Conservation (phyloP, 2,888 invertebrate species). For the Cybosia mesomella region DNA sequence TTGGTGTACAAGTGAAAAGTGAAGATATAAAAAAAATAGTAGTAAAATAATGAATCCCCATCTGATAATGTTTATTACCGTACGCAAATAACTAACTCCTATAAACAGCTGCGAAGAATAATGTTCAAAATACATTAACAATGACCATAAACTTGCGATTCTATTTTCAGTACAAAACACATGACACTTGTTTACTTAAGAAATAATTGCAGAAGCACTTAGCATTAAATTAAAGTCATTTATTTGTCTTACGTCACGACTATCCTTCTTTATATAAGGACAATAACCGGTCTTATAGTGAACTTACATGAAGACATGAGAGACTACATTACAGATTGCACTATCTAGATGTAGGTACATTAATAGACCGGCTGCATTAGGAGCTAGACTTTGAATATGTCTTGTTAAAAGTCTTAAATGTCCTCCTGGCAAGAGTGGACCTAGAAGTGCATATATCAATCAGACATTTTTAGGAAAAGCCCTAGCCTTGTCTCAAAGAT, state of each 20-base stretch:
- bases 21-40: not conserved
- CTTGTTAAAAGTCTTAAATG: no score
- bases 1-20: not conserved
- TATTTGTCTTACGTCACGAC: conserved; percentile 11
- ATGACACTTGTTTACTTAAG: not conserved
- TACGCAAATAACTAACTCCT: not conserved
- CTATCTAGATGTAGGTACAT: no score
- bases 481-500: no score
- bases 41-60: not conserved
- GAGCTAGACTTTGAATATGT: no score
- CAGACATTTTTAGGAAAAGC: no score
- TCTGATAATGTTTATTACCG: not conserved
- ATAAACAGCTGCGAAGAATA: not conserved
- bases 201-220: conserved; percentile 14
- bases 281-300: no score
- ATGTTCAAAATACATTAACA: not conserved
- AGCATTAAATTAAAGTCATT: conserved; percentile 46
- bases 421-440: no score
- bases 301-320: no score
- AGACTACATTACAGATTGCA: no score
- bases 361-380: no score
- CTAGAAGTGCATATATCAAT: no score
- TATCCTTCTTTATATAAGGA: not conserved
- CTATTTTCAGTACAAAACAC: not conserved
- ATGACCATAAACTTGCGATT: not conserved